Evolutionary conservation across 2,797 vertebrate genomes (phyloP).

Genomic region (Coilia nasus): DNA sequence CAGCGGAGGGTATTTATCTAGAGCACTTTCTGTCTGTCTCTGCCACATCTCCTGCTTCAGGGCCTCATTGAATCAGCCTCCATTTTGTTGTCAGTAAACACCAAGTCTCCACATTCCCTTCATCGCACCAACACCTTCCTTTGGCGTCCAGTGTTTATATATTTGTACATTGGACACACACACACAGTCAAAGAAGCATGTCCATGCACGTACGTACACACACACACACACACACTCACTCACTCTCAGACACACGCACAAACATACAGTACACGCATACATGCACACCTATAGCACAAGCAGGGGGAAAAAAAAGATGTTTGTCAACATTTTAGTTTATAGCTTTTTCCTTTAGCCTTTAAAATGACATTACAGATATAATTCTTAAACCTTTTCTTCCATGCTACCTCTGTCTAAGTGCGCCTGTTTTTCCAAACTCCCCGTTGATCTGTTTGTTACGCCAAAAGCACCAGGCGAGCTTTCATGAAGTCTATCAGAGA

Average conservation of each 20-base stretch:
- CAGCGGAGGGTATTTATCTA: background rate
- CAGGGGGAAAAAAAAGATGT: too few species aligned
- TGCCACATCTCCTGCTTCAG: background rate
- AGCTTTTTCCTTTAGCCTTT: background rate
- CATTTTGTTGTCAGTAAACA: slow-evolving; percentile 24
- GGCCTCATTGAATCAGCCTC: background rate
- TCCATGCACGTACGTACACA: background rate
- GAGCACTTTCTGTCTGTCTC: background rate
- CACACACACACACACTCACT: background rate
- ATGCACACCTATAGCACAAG: background rate
- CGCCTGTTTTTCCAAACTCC: background rate
- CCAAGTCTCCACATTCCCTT: background rate
- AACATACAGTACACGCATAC: background rate
- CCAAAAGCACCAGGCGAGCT: background rate
- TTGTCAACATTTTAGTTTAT: too few species aligned
- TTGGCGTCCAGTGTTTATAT: background rate
- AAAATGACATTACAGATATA: background rate
- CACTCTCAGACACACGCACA: background rate
- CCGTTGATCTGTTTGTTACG: background rate
- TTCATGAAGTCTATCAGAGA: background rate
- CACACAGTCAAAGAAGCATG: background rate
- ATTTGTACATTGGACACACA: slow-evolving; percentile 25
- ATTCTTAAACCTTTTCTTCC: background rate
- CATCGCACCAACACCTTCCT: background rate
- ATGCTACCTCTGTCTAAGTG: background rate